Base-by-base conservation (phyloP, 2,113 vertebrate species). In the Cervus canadensis region DNA sequence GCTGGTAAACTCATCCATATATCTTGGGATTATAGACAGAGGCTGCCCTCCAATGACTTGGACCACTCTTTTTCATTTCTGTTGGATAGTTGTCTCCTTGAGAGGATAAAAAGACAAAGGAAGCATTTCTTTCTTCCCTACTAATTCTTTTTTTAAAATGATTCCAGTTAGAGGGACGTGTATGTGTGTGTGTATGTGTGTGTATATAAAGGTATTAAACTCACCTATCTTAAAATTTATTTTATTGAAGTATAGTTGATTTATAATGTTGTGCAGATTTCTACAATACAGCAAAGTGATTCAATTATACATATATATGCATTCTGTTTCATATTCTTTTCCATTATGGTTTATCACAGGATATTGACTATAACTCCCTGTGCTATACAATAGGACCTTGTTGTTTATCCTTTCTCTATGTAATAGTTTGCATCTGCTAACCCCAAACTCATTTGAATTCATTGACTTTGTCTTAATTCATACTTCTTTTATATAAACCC, bases 391-490 rank as follows among this genome's bases (percentile, higher is more conserved):
- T 54, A n/a, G 48, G 33, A n/a, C 30, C 17, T 82, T 2, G 1
- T 23, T 82, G 30, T n/a, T 81, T 23, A 82, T 52, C 30, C 79
- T 52, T 13, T 82, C 30, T 52, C 30, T 82, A 7, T n/a, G 7
- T 54, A 54, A 52, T 23, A 25, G 30, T 54, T 23, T 82, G 67
- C 17, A 83, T 82, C 30, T 83, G 79, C 33, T 83, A 25, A 54
- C 12, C 33, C 50, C 19, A 54, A 83, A 83, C 6, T 83, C 52
- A 56, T 40, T 96, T 96, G 45, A 86, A 60, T 92, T 43, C 16
- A 28, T 79, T 62, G 57, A 8, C 21, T 43, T 94, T 96, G 45
- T 78, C 62, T 91, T 84, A 93, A 93, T 54, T 84, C 25, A 56
- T 84, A 48, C 10, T 84, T 62, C 40, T 7, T 92, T 43, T 45